These are phyloP conservation scores for Microvelia longipes DNA, from an alignment of 1,140 invertebrate genomes.

Conservation along the genomic window DNA sequence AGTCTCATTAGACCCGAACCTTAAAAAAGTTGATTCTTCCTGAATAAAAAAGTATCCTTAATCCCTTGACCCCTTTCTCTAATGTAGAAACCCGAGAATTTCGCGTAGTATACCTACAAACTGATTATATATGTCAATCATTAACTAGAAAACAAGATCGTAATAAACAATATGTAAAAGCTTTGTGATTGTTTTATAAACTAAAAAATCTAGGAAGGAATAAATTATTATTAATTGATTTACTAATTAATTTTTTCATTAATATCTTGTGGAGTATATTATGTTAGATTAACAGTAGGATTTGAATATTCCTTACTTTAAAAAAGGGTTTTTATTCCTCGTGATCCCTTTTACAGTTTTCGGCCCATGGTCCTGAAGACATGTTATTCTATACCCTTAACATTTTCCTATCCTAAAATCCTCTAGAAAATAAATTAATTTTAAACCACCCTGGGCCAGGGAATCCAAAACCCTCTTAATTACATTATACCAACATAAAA, in stretches of 20 bases:
- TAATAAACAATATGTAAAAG: too few relatives aligned
- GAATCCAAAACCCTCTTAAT: not conserved
- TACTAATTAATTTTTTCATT: too few relatives aligned
- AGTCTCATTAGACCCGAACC: not conserved
- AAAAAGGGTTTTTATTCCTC: not conserved
- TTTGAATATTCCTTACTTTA: not conserved
- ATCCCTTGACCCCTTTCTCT: not conserved
- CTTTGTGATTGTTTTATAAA: too few relatives aligned
- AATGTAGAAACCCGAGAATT: not conserved
- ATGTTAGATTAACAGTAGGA: too few relatives aligned
- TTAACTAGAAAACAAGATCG: too few relatives aligned
- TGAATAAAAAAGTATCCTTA: not conserved
- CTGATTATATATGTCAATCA: too few relatives aligned
- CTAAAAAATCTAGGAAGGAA: too few relatives aligned
- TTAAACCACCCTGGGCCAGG: not conserved
- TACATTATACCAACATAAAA: not conserved
- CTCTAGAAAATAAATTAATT: not conserved
- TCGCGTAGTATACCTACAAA: not conserved
- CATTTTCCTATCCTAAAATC: not conserved
- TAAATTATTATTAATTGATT: too few relatives aligned
- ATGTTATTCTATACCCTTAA: not conserved
- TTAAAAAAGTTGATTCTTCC: not conserved
- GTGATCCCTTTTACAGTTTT: not conserved
- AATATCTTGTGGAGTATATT: too few relatives aligned
- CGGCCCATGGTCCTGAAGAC: not conserved